Conservation (phyloP, 2,888 invertebrate genomes). For the Pseudeuparius sepicola region DNA sequence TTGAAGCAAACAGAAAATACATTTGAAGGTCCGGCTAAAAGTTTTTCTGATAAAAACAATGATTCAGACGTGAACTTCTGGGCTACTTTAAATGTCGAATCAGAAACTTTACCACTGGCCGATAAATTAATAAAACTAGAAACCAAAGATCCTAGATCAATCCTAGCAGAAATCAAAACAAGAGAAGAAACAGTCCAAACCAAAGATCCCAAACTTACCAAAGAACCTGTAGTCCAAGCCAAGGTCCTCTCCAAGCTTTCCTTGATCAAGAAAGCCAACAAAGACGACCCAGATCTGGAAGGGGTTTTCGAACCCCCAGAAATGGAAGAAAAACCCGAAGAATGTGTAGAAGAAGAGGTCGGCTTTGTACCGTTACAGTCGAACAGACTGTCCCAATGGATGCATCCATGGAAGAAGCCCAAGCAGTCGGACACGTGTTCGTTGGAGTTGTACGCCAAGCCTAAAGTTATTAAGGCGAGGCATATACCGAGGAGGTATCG, state of each 20-base stretch:
- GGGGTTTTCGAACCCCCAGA: constrained; percentile 32
- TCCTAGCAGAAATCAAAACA: constrained; percentile 13
- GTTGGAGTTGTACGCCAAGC: constrained; percentile 37
- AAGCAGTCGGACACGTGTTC: constrained; percentile 36
- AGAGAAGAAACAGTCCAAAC: not conserved
- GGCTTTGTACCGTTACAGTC: constrained; percentile 36
- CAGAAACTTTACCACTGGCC: constrained; percentile 13
- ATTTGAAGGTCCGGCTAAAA: too few relatives aligned
- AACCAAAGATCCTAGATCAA: constrained; percentile 13
- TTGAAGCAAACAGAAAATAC: constrained; percentile 15
- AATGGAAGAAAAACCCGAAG: constrained; percentile 35
- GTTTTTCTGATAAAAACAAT: constrained; percentile 17
- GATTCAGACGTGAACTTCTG: constrained; percentile 12
- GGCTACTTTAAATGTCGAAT: constrained; percentile 7
- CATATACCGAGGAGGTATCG: constrained; percentile 32
- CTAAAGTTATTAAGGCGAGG: constrained; percentile 36
- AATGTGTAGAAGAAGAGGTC: constrained; percentile 36
- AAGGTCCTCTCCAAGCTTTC: constrained; percentile 33
- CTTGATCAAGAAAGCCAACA: constrained; percentile 33
- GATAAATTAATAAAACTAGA: constrained; percentile 14
- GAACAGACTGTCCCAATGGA: constrained; percentile 35
- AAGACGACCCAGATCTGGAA: constrained; percentile 35
- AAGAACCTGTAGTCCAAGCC: constrained; percentile 20
- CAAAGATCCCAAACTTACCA: constrained; percentile 21
- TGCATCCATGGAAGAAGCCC: constrained; percentile 38